Base-by-base conservation (phyloP, 2,888 invertebrate species). In the Eilema caniola region DNA sequence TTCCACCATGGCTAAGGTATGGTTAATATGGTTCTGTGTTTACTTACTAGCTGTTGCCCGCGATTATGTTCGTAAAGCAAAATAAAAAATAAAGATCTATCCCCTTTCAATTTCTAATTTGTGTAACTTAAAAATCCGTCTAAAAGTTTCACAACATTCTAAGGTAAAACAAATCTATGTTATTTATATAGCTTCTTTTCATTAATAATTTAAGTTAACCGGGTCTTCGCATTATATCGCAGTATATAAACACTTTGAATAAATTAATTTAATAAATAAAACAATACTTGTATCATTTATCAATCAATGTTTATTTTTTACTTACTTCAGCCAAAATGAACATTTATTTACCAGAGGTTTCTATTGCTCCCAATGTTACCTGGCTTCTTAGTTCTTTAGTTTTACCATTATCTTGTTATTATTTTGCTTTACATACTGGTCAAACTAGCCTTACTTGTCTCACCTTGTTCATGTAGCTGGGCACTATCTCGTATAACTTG, bases 1-100 rank as follows among this genome's bases (percentile, higher is more conserved):
- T 95, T 96, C 96, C 92, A 96, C 96, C 91, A 97, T 97, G 96
- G 96, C 96, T 85, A 97, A 97, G 96, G 97, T 97, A 96, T 85
- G 92, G 76, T 73, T 72, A 64, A n/a, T n/a, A n/a, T n/a, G n/a
- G n/a, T n/a, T n/a, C n/a, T 81, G 75, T 84, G 81, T 84, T 83
- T 86, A 80, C 14, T 61, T 25, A 59, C 23, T 62, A 10, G 28
- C n/a, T 20, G 0, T 41, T 41, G 16, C 16, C 11, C 20, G 62
- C 25, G 41, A 41, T 16, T 16, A 7, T 24, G 16, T 33, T 16
- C 37, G 14, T 14, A 0, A 23, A 24, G 11, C 1, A 37, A 53
- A 20, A 20, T n/a, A 53, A 53, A 37, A 53, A 20, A 20, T n/a
- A 53, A 53, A 53, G 20, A 20, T 53, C 20, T n/a, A 53, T n/a